Conservation (phyloP, 2,888 invertebrate genomes). For the Meloe dianella region DNA sequence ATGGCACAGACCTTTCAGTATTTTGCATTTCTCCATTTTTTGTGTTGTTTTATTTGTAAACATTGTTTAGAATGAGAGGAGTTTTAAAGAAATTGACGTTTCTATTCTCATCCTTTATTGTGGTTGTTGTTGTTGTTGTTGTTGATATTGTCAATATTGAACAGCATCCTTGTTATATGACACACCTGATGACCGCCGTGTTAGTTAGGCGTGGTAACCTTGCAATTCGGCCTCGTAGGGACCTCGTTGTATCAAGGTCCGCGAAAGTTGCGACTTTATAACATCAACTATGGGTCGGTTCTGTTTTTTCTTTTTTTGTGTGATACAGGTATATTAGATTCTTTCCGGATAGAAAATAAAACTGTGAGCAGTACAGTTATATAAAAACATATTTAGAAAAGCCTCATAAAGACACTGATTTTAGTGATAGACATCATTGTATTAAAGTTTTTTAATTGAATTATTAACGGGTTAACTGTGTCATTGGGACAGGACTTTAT, state of each 20-base stretch:
- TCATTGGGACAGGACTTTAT: no score
- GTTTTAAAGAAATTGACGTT: no score
- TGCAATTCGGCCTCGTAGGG: conserved; percentile 54
- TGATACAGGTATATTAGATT: conserved; percentile 5
- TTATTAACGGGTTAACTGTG: no score
- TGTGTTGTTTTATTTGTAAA: no score
- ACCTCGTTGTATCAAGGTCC: conserved; percentile 54
- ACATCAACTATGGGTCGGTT: conserved; percentile 9
- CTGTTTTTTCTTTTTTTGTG: background rate
- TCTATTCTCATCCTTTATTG: no score
- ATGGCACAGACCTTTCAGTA: no score
- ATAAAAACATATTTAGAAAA: no score
- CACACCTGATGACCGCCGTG: conserved; percentile 50
- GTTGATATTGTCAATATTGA: conserved; percentile 3
- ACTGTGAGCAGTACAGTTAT: background rate
- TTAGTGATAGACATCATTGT: no score
- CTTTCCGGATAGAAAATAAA: conserved; percentile 11
- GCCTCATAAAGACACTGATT: no score
- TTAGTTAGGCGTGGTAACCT: conserved; percentile 55
- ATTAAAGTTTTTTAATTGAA: no score
- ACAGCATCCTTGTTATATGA: conserved; percentile 37
- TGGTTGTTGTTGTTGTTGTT: background rate
- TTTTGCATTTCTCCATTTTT: no score
- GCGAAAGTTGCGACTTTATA: conserved; percentile 46
- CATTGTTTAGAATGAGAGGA: no score